Base-by-base conservation (phyloP, 2,888 invertebrate genomes). In the Trisateles emortualis region DNA sequence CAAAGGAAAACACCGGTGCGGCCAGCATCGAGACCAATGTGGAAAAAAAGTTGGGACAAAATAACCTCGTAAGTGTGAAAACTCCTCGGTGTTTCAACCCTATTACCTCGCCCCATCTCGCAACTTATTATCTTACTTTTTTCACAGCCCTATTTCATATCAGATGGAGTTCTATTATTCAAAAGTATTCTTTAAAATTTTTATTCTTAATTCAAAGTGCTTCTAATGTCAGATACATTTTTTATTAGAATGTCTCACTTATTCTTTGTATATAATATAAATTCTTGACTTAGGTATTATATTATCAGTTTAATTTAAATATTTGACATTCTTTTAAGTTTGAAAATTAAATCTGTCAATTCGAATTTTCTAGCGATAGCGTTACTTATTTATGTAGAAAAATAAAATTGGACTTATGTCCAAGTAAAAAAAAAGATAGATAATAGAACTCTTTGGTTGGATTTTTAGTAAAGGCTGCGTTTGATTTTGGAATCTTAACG, bases 21-120 rank as follows among this genome's bases (percentile, higher is more conserved):
- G 72, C 68, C 73, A 63, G 59, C 72, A 68, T 66, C 66, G 67
- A 68, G 69, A 72, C 76, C 76, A 77, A 79, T 71, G 78, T 75
- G 53, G 61, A 70, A 11, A 73, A 76, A 78, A 83, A 68, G 54
- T 61, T 59, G 36, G 49, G 13, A 1, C 39, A 52, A 61, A 61
- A 61, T 19, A 19, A 5, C 19, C 59, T 57, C 13, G 49, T 64
- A 66, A 74, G 71, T 72, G 75, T 64, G 63, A 68, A 71, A 76
- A 72, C 72, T 76, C 75, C 46, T 46, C 49, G 57, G 44, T 36
- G 40, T 16, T 35, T 39, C 53, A 30, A 33, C 45, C 36, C 47
- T 51, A 43, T 44, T 8, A 36, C 22, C 47, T 29, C 50, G 47
- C 40, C 44, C 41, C 33, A 46, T 33, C 48, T 38, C 47, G 42